phyloP scores from a whole-genome alignment of 1,140 invertebrate genomes.

The Drosophila pectinifera region DNA sequence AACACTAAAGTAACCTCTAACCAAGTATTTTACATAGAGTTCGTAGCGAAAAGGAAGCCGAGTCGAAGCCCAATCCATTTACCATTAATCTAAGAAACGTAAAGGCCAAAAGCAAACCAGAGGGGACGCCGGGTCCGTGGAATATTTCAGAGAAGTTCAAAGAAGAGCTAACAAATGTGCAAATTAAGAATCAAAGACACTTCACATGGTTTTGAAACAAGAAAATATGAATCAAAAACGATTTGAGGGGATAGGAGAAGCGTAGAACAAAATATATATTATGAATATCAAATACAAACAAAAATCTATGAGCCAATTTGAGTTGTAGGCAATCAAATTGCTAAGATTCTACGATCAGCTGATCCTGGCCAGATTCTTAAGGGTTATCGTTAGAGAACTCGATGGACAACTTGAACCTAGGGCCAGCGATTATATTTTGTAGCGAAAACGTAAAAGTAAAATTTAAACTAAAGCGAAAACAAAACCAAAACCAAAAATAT shows the following conservation, averaged over 20 bases:
- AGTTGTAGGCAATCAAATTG: slow-evolving; percentile 49
- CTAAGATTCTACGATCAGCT: slow-evolving; percentile 32
- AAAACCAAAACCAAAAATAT: slow-evolving; percentile 49
- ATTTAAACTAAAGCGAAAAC: slow-evolving; percentile 39
- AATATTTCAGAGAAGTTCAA: slow-evolving; percentile 14
- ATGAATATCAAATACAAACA: slow-evolving; percentile 46
- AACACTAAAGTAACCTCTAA: slow-evolving; percentile 57
- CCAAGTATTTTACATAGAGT: slow-evolving; percentile 75
- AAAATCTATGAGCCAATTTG: slow-evolving; percentile 47
- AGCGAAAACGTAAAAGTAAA: slow-evolving; percentile 50
- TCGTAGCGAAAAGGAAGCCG: slow-evolving; percentile 43
- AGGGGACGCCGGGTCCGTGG: slow-evolving; percentile 34
- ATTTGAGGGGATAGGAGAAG: slow-evolving; percentile 45
- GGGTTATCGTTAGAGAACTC: neutral
- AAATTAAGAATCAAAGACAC: slow-evolving; percentile 75
- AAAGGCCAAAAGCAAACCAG: slow-evolving; percentile 27
- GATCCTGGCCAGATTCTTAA: slow-evolving; percentile 4
- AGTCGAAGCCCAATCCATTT: slow-evolving; percentile 50
- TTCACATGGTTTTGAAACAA: slow-evolving; percentile 67
- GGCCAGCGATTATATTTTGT: slow-evolving; percentile 69
- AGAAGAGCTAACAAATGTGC: slow-evolving; percentile 69
- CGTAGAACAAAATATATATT: slow-evolving; percentile 75
- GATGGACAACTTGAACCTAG: slow-evolving; percentile 14
- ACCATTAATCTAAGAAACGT: slow-evolving; percentile 66
- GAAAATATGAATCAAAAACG: slow-evolving; percentile 49